Percentiles rank a stretch among this genome's conserved stretches.
Evolutionary conservation across 37 sponge, comb jelly and placozoan species (phyloP).

Genomic region (Halichondria panicea): DNA sequence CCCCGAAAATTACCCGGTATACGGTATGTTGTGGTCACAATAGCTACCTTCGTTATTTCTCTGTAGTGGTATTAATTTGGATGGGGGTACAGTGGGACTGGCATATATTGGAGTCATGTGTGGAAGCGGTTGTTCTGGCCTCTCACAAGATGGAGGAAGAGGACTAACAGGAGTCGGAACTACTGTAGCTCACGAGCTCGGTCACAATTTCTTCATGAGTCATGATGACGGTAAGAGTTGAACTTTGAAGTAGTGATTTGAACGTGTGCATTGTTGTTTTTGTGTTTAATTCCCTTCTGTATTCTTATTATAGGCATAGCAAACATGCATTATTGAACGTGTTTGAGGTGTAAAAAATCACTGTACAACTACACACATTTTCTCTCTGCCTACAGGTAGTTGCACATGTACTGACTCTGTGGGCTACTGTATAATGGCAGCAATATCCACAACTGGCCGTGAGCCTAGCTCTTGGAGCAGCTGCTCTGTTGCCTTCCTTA

Average conservation of each 20-base stretch:
- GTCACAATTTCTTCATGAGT: constrained; percentile 73
- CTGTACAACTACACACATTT: constrained; percentile 1
- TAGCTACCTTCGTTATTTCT: too few species aligned
- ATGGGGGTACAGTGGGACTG: constrained; percentile 41
- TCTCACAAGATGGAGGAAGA: constrained; percentile 48
- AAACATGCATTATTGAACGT: too few species aligned
- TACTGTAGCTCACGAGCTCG: constrained; percentile 81
- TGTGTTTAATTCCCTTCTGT: background rate
- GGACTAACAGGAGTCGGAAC: constrained; percentile 11
- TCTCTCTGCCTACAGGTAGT: background rate
- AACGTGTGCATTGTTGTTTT: background rate
- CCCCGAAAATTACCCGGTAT: too few species aligned
- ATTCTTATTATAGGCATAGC: too few species aligned
- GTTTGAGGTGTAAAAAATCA: background rate
- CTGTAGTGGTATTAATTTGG: constrained; percentile 42
- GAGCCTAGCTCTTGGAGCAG: constrained; percentile 37
- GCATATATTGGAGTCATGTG: constrained; percentile 62
- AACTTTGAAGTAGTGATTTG: too few species aligned
- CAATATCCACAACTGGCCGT: background rate
- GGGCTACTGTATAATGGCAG: constrained; percentile 47
- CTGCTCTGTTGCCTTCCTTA: constrained; percentile 32
- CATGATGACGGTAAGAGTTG: constrained; percentile 59
- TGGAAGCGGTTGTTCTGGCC: constrained; percentile 1
- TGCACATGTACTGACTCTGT: constrained; percentile 19
- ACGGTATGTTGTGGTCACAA: too few species aligned